A percentile compares a stretch with the other conserved stretches of the same genome.
Evolutionary conservation across 2,113 vertebrate species (phyloP).

Genomic region (Nothobranchius kuhntae): DNA sequence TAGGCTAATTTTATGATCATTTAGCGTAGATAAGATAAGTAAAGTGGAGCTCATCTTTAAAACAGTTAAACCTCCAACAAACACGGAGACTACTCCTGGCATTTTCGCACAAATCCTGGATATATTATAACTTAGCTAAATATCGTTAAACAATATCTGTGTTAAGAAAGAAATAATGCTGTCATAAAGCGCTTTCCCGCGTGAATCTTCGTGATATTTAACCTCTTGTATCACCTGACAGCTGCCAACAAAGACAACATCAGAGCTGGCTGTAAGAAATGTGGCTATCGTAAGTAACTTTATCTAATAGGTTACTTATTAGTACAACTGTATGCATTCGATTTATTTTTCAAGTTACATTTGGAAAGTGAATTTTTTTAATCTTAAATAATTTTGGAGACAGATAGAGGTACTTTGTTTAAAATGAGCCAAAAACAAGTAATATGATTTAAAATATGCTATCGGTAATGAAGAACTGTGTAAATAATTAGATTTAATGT

Average conservation of each 20-base stretch:
- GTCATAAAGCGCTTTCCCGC: no score
- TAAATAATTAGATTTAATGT: no score
- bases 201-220: no score
- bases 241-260: slow-evolving; percentile 97
- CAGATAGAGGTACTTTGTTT: no score
- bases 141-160: no score
- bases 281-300: slow-evolving; percentile 94
- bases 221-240: slow-evolving; percentile 47
- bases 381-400: no score
- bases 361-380: background rate
- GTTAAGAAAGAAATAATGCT: no score
- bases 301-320: background rate
- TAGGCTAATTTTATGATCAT: background rate
- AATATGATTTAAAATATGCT: no score
- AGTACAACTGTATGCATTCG: background rate
- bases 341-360: background rate
- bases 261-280: slow-evolving; percentile 97
- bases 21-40: no score
- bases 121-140: no score
- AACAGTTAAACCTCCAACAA: background rate
- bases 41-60: background rate
- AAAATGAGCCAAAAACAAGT: no score
- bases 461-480: no score
- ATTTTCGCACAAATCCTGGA: background rate
- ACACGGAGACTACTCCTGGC: background rate